Conservation (phyloP, 2,888 invertebrate species). For the Ernsta delagoae region DNA sequence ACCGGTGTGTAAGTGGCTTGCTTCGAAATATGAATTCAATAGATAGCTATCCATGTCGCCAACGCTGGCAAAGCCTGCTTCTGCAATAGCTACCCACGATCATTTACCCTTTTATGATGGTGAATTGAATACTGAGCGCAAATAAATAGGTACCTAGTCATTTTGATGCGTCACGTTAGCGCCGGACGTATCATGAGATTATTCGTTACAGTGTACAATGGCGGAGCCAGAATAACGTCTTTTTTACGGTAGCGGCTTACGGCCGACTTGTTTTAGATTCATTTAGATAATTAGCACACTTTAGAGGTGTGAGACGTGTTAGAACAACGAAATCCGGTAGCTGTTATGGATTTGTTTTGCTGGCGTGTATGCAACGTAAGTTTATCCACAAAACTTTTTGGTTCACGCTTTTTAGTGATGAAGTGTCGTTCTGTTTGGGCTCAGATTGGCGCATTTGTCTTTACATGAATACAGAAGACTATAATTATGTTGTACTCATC, state of each 20-base stretch:
- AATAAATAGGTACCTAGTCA: slow-evolving; percentile 25
- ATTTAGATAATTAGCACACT: slow-evolving; percentile 75
- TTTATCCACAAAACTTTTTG: slow-evolving; percentile 31
- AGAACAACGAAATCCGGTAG: slow-evolving; percentile 57
- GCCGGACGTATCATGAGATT: slow-evolving; percentile 59
- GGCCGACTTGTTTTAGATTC: slow-evolving; percentile 58
- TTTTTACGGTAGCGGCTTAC: slow-evolving; percentile 57
- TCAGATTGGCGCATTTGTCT: background rate
- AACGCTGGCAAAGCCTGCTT: slow-evolving; percentile 19
- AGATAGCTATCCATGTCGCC: background rate
- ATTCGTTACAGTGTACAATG: slow-evolving; percentile 51
- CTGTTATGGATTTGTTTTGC: slow-evolving; percentile 67
- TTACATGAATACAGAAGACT: background rate
- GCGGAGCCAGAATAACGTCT: slow-evolving; percentile 55
- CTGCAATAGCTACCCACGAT: slow-evolving; percentile 32
- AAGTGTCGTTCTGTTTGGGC: background rate
- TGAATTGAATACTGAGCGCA: slow-evolving; percentile 26
- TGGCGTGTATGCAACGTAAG: slow-evolving; percentile 50
- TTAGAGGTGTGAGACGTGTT: slow-evolving; percentile 64
- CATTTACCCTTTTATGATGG: slow-evolving; percentile 19
- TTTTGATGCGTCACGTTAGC: slow-evolving; percentile 47
- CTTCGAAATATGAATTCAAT: too few species aligned
- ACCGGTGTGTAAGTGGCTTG: too few species aligned
- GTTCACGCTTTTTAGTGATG: background rate
- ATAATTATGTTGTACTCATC: too few species aligned